A percentile compares a stretch with the other conserved stretches of the same genome.
Evolutionary conservation across 2,888 invertebrate genomes (phyloP).

Genomic region (Phoenoteleia sp.): DNA sequence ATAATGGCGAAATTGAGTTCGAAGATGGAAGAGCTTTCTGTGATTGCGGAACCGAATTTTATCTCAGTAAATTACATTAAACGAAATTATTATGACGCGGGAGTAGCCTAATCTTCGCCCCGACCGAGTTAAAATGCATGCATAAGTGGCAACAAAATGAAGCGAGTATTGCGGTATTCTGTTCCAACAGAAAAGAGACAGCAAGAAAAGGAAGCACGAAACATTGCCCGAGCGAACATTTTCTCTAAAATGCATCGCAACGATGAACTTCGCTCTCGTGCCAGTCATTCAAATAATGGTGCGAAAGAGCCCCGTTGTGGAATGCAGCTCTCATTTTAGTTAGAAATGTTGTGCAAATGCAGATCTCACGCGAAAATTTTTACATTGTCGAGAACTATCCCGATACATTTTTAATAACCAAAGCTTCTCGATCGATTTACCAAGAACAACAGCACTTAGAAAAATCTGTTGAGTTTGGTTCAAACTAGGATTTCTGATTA

Average conservation of each 20-base stretch:
- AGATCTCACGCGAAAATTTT: neutral
- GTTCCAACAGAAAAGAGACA: slow-evolving; percentile 25
- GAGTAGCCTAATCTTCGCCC: slow-evolving; percentile 50
- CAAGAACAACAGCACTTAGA: too few species aligned
- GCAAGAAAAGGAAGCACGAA: neutral
- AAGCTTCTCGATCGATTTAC: too few species aligned
- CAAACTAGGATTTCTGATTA: too few species aligned
- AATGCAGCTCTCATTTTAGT: slow-evolving; percentile 19
- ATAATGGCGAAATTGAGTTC: slow-evolving; percentile 44
- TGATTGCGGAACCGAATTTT: slow-evolving; percentile 42
- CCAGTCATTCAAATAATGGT: slow-evolving; percentile 49
- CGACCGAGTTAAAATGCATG: slow-evolving; percentile 32
- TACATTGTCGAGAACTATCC: too few species aligned
- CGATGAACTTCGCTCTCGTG: slow-evolving; percentile 23
- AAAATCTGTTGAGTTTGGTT: too few species aligned
- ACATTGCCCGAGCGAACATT: slow-evolving; percentile 23
- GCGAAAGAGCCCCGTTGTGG: slow-evolving; percentile 3
- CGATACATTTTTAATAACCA: too few species aligned
- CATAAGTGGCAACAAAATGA: slow-evolving; percentile 53
- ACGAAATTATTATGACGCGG: slow-evolving; percentile 48
- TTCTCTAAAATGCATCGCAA: slow-evolving; percentile 28
- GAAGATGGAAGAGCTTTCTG: slow-evolving; percentile 39
- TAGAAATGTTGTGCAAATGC: slow-evolving; percentile 12
- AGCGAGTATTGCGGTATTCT: slow-evolving; percentile 28
- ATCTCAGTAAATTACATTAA: slow-evolving; percentile 41